Evolutionary conservation across 2,797 vertebrate species (phyloP).

Genomic region (Phoeniculus purpureus): DNA sequence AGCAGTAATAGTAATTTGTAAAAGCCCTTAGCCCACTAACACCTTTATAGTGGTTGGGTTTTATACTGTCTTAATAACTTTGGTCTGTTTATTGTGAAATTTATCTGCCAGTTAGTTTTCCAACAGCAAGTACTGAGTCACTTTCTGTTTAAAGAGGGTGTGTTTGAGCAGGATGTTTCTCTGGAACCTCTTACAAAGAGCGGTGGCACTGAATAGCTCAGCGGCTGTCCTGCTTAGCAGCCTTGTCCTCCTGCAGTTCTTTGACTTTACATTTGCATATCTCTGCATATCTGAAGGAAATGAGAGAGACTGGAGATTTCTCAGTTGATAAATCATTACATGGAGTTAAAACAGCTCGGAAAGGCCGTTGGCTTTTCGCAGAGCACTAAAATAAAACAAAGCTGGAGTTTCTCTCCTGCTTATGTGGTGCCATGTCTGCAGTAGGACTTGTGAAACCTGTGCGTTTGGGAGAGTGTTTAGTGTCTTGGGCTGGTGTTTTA

Average conservation of each 20-base stretch:
- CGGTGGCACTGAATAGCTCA: no score
- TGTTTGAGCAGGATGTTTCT: background rate
- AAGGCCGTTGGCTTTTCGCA: background rate
- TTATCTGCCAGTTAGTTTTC: background rate
- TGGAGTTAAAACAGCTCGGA: background rate
- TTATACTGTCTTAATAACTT: background rate
- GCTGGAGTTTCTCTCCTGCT: background rate
- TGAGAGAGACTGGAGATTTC: background rate
- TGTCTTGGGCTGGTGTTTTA: no score
- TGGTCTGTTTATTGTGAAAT: background rate
- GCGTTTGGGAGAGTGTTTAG: background rate
- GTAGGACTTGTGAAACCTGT: background rate
- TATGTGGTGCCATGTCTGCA: no score
- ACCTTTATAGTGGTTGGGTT: background rate
- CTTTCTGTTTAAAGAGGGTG: background rate
- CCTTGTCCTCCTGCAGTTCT: background rate
- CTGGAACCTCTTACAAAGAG: background rate
- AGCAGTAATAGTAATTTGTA: background rate
- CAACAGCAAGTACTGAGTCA: background rate
- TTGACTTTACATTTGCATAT: background rate
- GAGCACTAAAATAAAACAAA: background rate
- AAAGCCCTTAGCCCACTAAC: background rate
- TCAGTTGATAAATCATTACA: background rate
- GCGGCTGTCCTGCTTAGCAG: background rate
- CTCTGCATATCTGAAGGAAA: background rate